Evolutionary conservation across 2,797 vertebrate species (phyloP).

Genomic region (Lepilemur ruficaudatus): DNA sequence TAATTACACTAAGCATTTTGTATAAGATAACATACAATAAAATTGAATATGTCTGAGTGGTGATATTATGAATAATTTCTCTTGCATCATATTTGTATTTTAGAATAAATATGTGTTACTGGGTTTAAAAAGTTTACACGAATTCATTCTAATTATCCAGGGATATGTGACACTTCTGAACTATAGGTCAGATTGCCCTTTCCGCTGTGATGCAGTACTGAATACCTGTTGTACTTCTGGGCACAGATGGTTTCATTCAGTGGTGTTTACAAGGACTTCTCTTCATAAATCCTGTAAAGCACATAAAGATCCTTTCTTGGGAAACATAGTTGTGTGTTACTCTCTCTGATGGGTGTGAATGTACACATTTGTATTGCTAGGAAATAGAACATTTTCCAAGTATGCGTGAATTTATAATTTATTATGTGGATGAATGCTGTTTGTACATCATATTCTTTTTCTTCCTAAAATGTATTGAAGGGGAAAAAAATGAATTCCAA

Average conservation of each 20-base stretch:
- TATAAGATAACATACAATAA: background rate
- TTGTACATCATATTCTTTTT: slow-evolving; percentile 34
- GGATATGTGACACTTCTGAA: background rate
- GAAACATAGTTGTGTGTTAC: background rate
- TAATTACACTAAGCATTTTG: background rate
- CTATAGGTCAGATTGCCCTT: background rate
- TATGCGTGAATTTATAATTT: slow-evolving; percentile 64
- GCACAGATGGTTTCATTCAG: slow-evolving; percentile 66
- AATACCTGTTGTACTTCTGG: slow-evolving; percentile 31
- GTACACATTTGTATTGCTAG: slow-evolving; percentile 58
- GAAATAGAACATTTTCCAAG: slow-evolving; percentile 59
- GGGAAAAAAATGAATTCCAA: slow-evolving; percentile 48
- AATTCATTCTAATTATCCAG: background rate
- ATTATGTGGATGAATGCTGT: slow-evolving; percentile 63
- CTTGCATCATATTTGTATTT: background rate
- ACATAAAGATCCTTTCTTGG: slow-evolving; percentile 68
- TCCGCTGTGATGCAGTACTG: background rate
- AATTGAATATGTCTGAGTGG: background rate
- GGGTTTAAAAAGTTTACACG: background rate
- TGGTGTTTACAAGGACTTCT: slow-evolving; percentile 49
- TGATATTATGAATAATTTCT: background rate
- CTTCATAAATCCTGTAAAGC: slow-evolving; percentile 63
- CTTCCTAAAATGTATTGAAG: slow-evolving; percentile 56
- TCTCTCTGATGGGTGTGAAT: slow-evolving; percentile 51
- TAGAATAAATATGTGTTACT: background rate